Base-by-base conservation (phyloP, 2,113 vertebrate species). In the Tragulus kanchil region DNA sequence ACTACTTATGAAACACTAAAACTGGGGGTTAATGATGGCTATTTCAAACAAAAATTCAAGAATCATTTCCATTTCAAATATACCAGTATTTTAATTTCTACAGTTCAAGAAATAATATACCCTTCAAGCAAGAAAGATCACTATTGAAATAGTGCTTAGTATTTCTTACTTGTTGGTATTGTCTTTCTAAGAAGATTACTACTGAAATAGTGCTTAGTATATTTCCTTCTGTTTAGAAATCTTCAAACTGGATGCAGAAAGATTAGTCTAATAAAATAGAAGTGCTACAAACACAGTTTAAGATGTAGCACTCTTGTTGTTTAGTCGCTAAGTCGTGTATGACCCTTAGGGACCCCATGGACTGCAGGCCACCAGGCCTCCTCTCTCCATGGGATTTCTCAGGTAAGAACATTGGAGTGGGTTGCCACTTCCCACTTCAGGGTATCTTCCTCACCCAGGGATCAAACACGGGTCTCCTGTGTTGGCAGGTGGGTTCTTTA, bases 201-300 rank as follows among this genome's bases (percentile, higher is more conserved):
- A 36, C 36, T 36, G 36, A 36, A 36, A 36, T 36, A 36, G 36
- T 36, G 36, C 36, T 36, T 36, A 36, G 36, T 36, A 87, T 85
- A 99, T 98, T 94, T 98, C 97, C 75, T 98, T 99, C 95, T 99
- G 99, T 89, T 98, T 98, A 75, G 97, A 93, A 93, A 98, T 95
- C 31, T 85, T 96, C 67, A 98, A 98, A 82, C 97, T 98, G 25
- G 85, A 94, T 54, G 87, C 79, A 90, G 96, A 98, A 96, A 98
- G 85, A 93, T 97, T 98, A 36, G 93, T 93, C 99, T 99, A 89
- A 62, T 92, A 93, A 89, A 94, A 95, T 78, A 98, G 42, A 94
- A 93, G 25, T 96, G 93, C 42, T 86, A 90, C n/a, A 91, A 65
- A 96, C 10, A 64, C 25, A 96, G 61, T 96, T 91, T 97, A 90